Conservation (phyloP, 2,113 vertebrate species). For the Gnathonemus echidnorhynchus region DNA sequence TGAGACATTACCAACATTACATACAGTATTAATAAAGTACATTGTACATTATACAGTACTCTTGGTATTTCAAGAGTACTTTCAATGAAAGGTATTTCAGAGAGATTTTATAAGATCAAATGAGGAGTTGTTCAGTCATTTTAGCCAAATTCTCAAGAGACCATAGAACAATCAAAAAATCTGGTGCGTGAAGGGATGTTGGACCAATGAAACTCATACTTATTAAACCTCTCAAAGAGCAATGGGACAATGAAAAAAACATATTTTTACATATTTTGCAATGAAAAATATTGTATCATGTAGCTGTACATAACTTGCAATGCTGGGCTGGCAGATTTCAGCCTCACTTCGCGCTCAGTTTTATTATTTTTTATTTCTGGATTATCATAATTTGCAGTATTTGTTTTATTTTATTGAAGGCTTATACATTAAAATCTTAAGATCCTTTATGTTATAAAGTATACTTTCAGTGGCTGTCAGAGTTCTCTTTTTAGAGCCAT, state of each 20-base stretch:
- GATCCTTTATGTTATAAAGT: not conserved
- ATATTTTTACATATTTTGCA: not conserved
- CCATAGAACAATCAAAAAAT: not conserved
- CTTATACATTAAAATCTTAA: not conserved
- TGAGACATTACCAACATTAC: not conserved
- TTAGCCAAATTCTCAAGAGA: not conserved
- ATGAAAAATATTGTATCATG: not conserved
- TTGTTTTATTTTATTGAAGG: not conserved
- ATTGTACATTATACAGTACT: not conserved
- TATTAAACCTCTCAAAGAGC: not conserved
- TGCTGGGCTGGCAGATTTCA: not conserved
- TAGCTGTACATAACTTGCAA: not conserved
- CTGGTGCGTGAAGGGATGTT: not conserved
- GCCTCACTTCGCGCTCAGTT: not conserved
- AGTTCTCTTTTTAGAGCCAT: not conserved
- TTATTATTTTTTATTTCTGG: not conserved
- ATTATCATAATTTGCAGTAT: not conserved
- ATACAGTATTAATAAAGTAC: not conserved
- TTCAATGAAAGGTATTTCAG: not conserved
- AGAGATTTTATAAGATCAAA: too few relatives aligned
- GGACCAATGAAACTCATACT: not conserved
- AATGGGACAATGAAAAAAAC: not conserved
- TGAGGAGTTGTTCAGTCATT: not conserved
- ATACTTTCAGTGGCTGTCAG: not conserved
- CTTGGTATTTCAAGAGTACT: not conserved